Percentiles rank a stretch among this genome's conserved stretches.
Evolutionary conservation across 2,113 vertebrate species (phyloP).

Genomic region (Cochlearius cochlearius): DNA sequence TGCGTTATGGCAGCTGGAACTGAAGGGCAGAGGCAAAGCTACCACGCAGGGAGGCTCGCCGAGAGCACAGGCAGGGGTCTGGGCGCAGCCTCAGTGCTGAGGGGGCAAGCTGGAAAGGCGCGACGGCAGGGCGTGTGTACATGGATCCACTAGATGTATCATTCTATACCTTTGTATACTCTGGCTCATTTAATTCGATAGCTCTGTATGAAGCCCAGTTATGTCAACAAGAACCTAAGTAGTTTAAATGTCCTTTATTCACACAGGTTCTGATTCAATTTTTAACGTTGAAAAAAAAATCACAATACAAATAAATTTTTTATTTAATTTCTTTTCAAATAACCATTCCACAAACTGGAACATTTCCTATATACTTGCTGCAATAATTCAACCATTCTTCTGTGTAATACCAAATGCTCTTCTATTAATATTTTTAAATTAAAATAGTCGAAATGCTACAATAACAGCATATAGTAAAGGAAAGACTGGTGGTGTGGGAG

Average conservation of each 20-base stretch:
- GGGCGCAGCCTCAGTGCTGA: not conserved
- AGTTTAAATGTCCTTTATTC: not conserved
- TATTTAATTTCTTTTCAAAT: not conserved
- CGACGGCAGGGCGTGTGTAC: rapidly evolving
- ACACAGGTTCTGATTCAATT: not conserved
- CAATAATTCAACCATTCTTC: not conserved
- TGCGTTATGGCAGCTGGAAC: not conserved
- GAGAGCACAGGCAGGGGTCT: not conserved
- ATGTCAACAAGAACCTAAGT: not conserved
- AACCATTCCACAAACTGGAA: not conserved
- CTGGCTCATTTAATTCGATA: rapidly evolving
- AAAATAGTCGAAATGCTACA: not conserved
- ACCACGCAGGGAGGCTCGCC: not conserved
- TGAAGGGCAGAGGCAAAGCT: not conserved
- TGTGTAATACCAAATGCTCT: not conserved
- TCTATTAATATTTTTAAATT: not conserved
- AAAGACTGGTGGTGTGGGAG: not conserved
- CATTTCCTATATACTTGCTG: not conserved
- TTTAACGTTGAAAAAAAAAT: not conserved
- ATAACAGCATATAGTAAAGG: not conserved
- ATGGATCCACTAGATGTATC: not conserved
- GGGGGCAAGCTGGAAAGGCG: not conserved
- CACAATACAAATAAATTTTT: not conserved
- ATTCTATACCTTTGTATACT: too few species aligned
- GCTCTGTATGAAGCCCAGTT: not conserved